A percentile compares a stretch with the other conserved stretches of the same genome.
Conservation (phyloP, 2,113 vertebrate species). For the Tinamus guttatus region DNA sequence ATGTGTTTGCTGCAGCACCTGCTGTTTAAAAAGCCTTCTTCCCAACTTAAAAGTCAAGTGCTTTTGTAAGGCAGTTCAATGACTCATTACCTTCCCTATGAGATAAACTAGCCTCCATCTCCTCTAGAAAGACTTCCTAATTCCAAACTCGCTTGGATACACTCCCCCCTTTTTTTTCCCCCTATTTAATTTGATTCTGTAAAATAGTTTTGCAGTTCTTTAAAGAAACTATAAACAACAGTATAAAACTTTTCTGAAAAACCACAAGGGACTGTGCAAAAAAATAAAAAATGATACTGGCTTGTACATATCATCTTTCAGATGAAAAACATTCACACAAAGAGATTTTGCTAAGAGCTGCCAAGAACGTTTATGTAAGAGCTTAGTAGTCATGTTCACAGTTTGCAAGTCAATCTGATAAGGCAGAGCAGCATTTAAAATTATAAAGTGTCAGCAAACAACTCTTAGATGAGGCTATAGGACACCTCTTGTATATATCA, state of each 20-base stretch:
- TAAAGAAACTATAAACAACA: neutral
- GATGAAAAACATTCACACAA: neutral
- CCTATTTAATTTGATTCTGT: neutral
- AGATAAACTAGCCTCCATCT: neutral
- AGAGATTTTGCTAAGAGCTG: neutral
- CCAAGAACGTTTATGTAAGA: constrained; percentile 18
- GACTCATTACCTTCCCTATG: neutral
- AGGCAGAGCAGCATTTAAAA: neutral
- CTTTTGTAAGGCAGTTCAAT: neutral
- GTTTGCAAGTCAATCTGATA: neutral
- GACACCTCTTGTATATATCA: neutral
- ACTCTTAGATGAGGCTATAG: neutral
- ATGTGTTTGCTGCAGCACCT: neutral
- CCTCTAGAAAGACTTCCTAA: neutral
- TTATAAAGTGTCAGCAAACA: neutral
- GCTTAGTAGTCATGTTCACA: neutral
- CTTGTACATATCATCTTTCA: neutral
- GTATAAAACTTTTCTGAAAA: neutral
- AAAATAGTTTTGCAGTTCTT: neutral
- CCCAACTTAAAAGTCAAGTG: neutral
- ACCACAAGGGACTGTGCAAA: neutral
- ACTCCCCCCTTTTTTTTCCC: neutral
- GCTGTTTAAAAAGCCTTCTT: neutral
- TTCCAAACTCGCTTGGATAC: neutral
- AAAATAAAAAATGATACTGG: neutral